Evolutionary conservation across 2,797 vertebrate species (phyloP).

Genomic region (Ambastaia sidthimunki): DNA sequence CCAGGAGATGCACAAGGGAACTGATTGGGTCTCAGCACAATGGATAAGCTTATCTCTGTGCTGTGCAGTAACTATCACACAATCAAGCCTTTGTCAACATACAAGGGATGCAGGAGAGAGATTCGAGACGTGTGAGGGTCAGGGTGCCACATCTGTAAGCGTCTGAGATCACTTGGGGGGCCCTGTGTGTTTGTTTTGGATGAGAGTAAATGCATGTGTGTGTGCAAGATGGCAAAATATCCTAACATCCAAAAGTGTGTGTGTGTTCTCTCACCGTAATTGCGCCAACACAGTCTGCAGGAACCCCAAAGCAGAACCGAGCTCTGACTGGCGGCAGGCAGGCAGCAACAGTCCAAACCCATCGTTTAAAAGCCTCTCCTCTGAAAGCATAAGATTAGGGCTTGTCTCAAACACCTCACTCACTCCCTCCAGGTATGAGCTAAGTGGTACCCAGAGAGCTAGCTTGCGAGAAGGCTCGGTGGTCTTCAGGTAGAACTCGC

Average conservation of each 20-base stretch:
- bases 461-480: conserved; percentile 83
- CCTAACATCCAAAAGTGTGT: not conserved
- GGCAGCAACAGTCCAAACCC: conserved; percentile 92
- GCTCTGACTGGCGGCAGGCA: conserved; percentile 88
- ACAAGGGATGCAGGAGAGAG: conserved; percentile 49
- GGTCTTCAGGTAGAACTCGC: conserved; percentile 91
- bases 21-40: conserved; percentile 47
- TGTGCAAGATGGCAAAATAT: conserved; percentile 26
- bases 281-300: conserved; percentile 86
- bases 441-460: conserved; percentile 90
- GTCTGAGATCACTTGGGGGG: conserved; percentile 12
- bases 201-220: conserved; percentile 20
- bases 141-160: conserved; percentile 23
- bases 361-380: conserved; percentile 91
- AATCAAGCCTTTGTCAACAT: conserved; percentile 68
- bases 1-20: conserved; percentile 66
- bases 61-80: conserved; percentile 58
- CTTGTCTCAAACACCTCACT: conserved; percentile 94
- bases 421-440: conserved; percentile 90
- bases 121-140: conserved; percentile 23
- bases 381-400: conserved; percentile 82
- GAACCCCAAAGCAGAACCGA: conserved; percentile 85
- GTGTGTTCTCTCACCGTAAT: conserved; percentile 81
- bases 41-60: conserved; percentile 58
- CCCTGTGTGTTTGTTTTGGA: conserved; percentile 15